Evolutionary conservation across 2,888 invertebrate species (phyloP).

Genomic region (Sthenelais limicola): DNA sequence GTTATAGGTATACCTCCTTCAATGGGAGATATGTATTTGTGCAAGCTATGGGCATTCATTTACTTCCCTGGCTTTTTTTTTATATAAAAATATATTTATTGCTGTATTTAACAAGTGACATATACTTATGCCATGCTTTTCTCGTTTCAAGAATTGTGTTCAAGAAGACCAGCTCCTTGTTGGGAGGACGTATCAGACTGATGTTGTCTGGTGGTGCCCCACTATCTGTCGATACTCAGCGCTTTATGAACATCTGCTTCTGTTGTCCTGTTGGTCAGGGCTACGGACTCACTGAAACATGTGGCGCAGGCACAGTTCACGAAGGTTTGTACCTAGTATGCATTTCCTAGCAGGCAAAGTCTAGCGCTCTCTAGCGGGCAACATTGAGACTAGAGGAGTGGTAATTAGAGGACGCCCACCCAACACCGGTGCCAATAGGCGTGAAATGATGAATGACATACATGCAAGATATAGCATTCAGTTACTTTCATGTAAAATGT

Average conservation of each 20-base stretch:
- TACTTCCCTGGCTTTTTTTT: background rate
- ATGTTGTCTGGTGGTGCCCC: conserved; percentile 97
- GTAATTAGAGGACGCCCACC: too few species aligned
- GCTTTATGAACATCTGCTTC: conserved; percentile 91
- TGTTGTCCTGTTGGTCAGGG: conserved; percentile 93
- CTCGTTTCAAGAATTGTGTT: conserved; percentile 76
- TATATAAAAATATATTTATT: background rate
- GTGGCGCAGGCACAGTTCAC: conserved; percentile 84
- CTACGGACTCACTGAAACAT: conserved; percentile 97
- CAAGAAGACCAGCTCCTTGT: conserved; percentile 78
- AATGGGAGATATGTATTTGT: too few species aligned
- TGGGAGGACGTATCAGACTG: conserved; percentile 89
- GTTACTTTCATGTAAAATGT: too few species aligned
- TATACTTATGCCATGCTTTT: background rate
- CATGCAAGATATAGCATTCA: too few species aligned
- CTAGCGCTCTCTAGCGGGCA: too few species aligned
- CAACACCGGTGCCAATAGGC: too few species aligned
- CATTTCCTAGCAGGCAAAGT: too few species aligned
- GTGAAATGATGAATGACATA: too few species aligned
- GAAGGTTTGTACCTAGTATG: conserved; percentile 62
- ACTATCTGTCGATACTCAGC: conserved; percentile 93
- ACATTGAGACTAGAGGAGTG: too few species aligned
- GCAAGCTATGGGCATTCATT: too few species aligned
- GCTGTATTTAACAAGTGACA: background rate
- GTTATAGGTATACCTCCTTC: too few species aligned